Base-by-base conservation (phyloP, 1,140 invertebrate genomes). In the Drosophila jambulina region DNA sequence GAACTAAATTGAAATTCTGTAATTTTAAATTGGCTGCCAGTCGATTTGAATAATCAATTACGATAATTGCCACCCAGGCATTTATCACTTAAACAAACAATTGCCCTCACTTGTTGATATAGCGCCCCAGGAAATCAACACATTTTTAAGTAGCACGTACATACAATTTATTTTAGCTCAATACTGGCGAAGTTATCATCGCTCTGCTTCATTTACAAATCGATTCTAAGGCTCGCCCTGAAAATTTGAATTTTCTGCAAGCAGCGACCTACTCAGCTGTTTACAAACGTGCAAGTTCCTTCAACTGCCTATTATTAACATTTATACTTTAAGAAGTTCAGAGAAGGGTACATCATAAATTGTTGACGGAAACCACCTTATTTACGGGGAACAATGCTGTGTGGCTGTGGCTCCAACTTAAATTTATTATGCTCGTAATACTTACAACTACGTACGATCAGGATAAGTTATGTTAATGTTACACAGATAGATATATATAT, bases 381-480 rank as follows among this genome's bases (percentile, higher is more conserved):
- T 21, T 43, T 65, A 77, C 61, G 63, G 60, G 70, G 71, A 75
- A 76, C 59, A 56, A 46, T 68, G 43, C 45, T 34, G 57, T 59
- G 43, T 69, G 75, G 78, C 80, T 87, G 32, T 38, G 82, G 53
- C 77, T 87, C 71, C 75, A 86, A 82, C 82, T 88, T 86, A 83
- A 70, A 63, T 83, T 77, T 88, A 88, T 80, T 83, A 83, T 62
- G 84, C 59, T 88, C 75, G 78, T 69, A 80, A 84, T 87, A 84
- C 84, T 87, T 90, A 87, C 60, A 74, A 45, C 84, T 87, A 87
- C 68, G 77, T 76, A 82, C 67, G 63, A 82, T 82, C 75, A 62
- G 83, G 75, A 56, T 71, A 65, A 51, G 57, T 72, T 78, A 77
- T 46, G 63, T 61, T 78, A 78, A 78, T 69, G 56, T 77, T 77